Evolutionary conservation across 2,888 invertebrate genomes (phyloP).

Genomic region (Netelia melanura): DNA sequence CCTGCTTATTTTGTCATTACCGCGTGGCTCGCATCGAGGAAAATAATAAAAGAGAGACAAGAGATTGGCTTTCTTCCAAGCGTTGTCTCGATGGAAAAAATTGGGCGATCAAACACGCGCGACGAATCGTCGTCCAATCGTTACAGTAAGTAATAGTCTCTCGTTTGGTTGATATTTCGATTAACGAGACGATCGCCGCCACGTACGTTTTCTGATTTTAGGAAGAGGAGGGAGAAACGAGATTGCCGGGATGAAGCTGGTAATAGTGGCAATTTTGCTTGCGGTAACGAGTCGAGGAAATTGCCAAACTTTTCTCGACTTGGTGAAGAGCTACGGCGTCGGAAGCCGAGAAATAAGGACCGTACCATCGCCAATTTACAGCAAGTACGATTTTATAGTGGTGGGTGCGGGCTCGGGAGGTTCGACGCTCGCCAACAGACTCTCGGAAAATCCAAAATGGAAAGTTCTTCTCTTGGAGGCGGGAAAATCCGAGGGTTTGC

Average conservation of each 20-base stretch:
- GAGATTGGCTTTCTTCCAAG: not conserved
- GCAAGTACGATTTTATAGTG: slow-evolving; percentile 88
- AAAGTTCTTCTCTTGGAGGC: slow-evolving; percentile 89
- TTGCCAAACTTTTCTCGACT: slow-evolving; percentile 72
- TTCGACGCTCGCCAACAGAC: slow-evolving; percentile 89
- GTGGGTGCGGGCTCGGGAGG: slow-evolving; percentile 91
- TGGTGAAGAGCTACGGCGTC: slow-evolving; percentile 72
- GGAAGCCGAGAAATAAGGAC: slow-evolving; percentile 70
- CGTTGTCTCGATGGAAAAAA: not conserved
- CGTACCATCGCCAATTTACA: slow-evolving; percentile 79
- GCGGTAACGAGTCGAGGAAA: slow-evolving; percentile 24
- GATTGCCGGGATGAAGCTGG: slow-evolving; percentile 21
- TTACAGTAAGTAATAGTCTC: too few species aligned
- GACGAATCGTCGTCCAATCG: too few species aligned
- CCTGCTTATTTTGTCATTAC: not conserved
- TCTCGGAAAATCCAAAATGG: slow-evolving; percentile 88
- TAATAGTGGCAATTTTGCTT: slow-evolving; percentile 33
- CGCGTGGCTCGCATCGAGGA: not conserved
- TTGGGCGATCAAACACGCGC: too few species aligned
- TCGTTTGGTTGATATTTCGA: too few species aligned
- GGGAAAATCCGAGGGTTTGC: slow-evolving; percentile 86
- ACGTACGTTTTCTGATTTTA: too few species aligned
- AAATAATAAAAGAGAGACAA: slow-evolving; percentile 5
- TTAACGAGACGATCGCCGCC: too few species aligned
- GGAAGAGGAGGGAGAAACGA: not conserved